A percentile compares a stretch with the other conserved stretches of the same genome.
phyloP scores from a whole-genome alignment of 2,888 invertebrate genomes.

The Sinodicranocentrus sp. region DNA sequence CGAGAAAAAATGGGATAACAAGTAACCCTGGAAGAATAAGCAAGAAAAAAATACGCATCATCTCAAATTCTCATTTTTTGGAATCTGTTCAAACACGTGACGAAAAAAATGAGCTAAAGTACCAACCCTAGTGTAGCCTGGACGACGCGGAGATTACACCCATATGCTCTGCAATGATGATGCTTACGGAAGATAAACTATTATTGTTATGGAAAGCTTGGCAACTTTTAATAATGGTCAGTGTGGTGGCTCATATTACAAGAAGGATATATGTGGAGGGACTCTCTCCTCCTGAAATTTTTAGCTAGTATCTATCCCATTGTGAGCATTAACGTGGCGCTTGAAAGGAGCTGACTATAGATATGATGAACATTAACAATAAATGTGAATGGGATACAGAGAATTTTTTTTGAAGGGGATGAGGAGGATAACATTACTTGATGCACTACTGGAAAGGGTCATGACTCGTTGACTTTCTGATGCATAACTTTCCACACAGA shows the following conservation, averaged over 20 bases:
- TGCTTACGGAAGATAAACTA: neutral
- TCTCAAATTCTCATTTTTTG: slow-evolving; percentile 8
- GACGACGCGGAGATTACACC: no score
- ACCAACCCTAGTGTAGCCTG: neutral
- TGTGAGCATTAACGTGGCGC: no score
- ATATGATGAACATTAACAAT: slow-evolving; percentile 20
- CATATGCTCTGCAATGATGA: no score
- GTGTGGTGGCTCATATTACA: slow-evolving; percentile 9
- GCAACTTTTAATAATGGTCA: slow-evolving; percentile 30
- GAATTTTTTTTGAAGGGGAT: neutral
- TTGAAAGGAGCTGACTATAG: neutral
- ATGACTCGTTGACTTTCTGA: slow-evolving; percentile 6
- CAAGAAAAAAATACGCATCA: neutral
- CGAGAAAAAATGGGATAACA: neutral
- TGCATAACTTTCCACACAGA: neutral
- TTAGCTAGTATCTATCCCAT: no score
- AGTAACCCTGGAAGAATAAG: slow-evolving; percentile 1
- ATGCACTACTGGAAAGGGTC: slow-evolving; percentile 14
- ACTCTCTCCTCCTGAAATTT: no score
- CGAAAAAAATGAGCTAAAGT: slow-evolving; percentile 43
- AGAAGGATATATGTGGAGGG: neutral
- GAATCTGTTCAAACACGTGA: slow-evolving; percentile 32
- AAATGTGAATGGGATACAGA: slow-evolving; percentile 2
- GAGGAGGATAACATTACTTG: neutral
- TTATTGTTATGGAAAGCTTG: slow-evolving; percentile 16